Conservation (phyloP, 30 jellyfish, hydroid and myxozoan genomes). For the Hydra vulgaris region DNA sequence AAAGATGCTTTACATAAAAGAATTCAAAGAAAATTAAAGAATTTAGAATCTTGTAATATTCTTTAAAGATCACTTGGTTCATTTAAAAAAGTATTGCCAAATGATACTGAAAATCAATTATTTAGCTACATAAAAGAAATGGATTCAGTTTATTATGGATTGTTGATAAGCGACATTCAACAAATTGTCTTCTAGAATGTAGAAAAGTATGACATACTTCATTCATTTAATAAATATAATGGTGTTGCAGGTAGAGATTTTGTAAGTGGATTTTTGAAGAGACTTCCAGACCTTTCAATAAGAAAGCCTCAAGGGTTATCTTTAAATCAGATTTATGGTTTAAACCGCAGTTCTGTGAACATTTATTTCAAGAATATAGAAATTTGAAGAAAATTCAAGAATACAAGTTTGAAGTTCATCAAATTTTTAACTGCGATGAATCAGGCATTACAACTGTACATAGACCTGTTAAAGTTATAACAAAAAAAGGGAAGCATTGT, state of each 20-base stretch:
- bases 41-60: neutral
- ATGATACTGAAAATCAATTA: slow-evolving; percentile 29
- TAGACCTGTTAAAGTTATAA: slow-evolving; percentile 25
- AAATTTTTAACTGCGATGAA: slow-evolving; percentile 27
- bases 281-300: slow-evolving; percentile 11
- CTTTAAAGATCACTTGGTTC: neutral
- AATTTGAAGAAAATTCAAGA: neutral
- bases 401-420: slow-evolving; percentile 31
- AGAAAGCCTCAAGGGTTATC: slow-evolving; percentile 34
- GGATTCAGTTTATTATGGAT: slow-evolving; percentile 29
- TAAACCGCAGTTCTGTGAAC: slow-evolving; percentile 11
- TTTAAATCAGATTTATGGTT: slow-evolving; percentile 20
- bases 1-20: too few relatives aligned
- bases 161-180: slow-evolving; percentile 14
- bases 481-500: slow-evolving; percentile 29
- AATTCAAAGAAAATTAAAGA: too few relatives aligned
- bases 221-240: slow-evolving; percentile 24
- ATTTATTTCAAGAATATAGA: slow-evolving; percentile 5
- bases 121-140: slow-evolving; percentile 26
- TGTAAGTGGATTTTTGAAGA: slow-evolving; percentile 13
- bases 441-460: slow-evolving; percentile 20
- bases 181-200: slow-evolving; percentile 17
- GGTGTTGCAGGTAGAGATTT: slow-evolving; percentile 9
- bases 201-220: slow-evolving; percentile 16
- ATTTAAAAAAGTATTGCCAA: slow-evolving; percentile 11